Evolutionary conservation across 2,888 invertebrate genomes (phyloP).

Genomic region (Spatulosminthurus flaviceps): DNA sequence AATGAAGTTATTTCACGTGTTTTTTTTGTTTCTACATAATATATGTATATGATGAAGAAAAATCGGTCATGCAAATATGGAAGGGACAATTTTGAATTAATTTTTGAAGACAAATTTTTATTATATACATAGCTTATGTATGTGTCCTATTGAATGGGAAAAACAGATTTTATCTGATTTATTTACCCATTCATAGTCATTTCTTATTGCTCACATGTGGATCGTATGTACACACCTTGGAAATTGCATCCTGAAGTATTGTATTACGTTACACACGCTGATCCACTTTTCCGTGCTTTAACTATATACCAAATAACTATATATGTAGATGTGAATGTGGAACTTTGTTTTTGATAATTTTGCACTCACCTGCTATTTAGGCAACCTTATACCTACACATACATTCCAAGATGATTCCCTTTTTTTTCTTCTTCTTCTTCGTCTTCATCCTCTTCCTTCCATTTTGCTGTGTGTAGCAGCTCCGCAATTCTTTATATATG

Average conservation of each 20-base stretch:
- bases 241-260: neutral
- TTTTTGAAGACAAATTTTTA: neutral
- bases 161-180: constrained; percentile 1
- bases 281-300: neutral
- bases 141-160: neutral
- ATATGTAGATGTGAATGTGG: neutral
- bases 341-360: constrained; percentile 19
- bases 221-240: neutral
- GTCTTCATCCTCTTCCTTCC: neutral
- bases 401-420: neutral
- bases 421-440: too few species aligned
- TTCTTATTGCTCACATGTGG: neutral
- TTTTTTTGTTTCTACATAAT: too few species aligned
- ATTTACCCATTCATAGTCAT: constrained; percentile 11
- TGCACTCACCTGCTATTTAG: constrained; percentile 21
- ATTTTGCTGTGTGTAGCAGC: neutral
- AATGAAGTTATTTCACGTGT: too few species aligned
- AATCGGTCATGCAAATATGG: too few species aligned
- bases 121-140: neutral
- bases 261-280: neutral
- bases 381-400: neutral
- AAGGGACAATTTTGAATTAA: neutral
- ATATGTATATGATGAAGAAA: too few species aligned
- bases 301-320: neutral
- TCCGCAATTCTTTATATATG: too few species aligned